These are phyloP conservation scores for Oreohelix idahoensis DNA, from an alignment of 1,140 invertebrate genomes.

Conservation along the genomic window DNA sequence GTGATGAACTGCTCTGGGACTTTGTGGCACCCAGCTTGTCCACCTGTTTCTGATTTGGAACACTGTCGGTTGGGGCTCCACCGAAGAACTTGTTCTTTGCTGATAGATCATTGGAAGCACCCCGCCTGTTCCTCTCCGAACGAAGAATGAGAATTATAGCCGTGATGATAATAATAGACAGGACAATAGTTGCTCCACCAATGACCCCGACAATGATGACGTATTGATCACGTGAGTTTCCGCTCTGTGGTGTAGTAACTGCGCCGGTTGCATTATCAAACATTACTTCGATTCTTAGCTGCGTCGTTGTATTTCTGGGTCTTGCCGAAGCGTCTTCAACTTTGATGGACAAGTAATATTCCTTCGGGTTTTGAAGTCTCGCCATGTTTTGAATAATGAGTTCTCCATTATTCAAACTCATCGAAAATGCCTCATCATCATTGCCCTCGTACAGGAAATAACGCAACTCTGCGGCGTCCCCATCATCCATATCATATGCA, in stretches of 20 bases:
- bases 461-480: constrained; percentile 89
- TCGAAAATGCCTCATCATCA: constrained; percentile 85
- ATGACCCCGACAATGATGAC: constrained; percentile 49
- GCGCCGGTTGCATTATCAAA: constrained; percentile 43
- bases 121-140: constrained; percentile 36
- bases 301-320: constrained; percentile 40
- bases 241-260: background rate
- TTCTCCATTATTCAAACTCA: constrained; percentile 86
- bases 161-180: constrained; percentile 49
- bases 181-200: constrained; percentile 44
- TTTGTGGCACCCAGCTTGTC: background rate
- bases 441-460: constrained; percentile 88
- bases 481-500: constrained; percentile 62
- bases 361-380: constrained; percentile 36
- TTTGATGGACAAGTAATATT: constrained; percentile 41
- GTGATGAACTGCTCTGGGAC: background rate
- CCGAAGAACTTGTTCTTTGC: constrained; percentile 40
- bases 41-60: background rate
- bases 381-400: constrained; percentile 78
- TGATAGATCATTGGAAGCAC: background rate
- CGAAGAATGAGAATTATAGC: constrained; percentile 47
- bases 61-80: background rate
- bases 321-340: constrained; percentile 41
- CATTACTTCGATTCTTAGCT: constrained; percentile 43
- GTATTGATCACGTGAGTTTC: constrained; percentile 42